Conservation (phyloP, 2,113 vertebrate genomes). For the Ia io region DNA sequence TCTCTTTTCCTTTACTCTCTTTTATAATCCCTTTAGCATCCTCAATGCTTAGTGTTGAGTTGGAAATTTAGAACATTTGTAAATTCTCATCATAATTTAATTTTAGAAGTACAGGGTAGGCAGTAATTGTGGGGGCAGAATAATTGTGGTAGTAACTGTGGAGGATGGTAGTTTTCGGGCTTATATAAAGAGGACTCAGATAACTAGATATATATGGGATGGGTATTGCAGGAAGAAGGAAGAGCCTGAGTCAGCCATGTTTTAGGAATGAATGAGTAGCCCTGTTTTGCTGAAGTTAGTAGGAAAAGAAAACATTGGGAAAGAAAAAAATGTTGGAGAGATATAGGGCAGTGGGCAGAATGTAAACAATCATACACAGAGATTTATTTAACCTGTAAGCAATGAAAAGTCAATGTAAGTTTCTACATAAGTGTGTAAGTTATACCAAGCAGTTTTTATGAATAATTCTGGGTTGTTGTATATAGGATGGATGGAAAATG, state of each 20-base stretch:
- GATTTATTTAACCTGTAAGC: background rate
- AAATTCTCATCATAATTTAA: background rate
- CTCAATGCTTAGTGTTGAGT: background rate
- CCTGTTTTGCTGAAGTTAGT: background rate
- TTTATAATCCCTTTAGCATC: background rate
- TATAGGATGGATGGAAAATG: background rate
- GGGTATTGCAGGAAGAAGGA: background rate
- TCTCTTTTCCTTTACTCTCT: background rate
- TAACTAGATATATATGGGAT: background rate
- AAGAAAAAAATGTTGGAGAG: background rate
- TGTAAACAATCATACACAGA: background rate
- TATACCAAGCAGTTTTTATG: background rate
- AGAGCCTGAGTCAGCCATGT: background rate
- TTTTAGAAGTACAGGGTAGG: background rate
- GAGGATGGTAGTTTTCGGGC: background rate
- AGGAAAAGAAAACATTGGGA: background rate
- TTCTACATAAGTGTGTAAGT: background rate
- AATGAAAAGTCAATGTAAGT: background rate
- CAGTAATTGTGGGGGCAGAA: background rate
- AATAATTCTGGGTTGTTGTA: background rate
- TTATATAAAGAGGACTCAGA: background rate
- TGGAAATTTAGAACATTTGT: background rate
- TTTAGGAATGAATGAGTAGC: background rate
- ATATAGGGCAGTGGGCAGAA: background rate
- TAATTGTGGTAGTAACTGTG: background rate